Evolutionary conservation across 2,888 invertebrate genomes (phyloP), one percentile per base, ranked within the genome.

Genomic region (Drymonia ruficornis): DNA sequence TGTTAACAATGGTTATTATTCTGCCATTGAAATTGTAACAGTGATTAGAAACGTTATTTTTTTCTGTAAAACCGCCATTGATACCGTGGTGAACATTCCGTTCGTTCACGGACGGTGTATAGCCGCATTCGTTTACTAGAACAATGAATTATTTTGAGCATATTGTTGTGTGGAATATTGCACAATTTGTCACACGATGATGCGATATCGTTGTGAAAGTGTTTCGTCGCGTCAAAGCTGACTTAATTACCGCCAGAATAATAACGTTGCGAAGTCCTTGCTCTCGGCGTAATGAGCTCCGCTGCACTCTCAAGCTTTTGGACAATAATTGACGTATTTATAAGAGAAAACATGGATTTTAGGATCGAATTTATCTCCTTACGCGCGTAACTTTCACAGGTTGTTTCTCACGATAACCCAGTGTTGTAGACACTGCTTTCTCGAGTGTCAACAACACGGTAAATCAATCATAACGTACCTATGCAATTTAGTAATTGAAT

Each of bases 1-100:
- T 86, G 85, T 84, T 86, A 74, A 88, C 86, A 87, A 87, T 88
- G 68, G 76, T 78, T 81, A 89, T 88, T 86, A 84, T 75, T 82
- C 70, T 77, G 74, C 65, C 68, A 56, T 61, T 65, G 76, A 83
- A 85, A 86, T 84, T 80, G 84, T 80, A 82, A 77, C 71, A 78
- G 68, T 78, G 69, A 78, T 78, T 77, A 76, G 64, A 61, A 72
- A 64, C 63, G 76, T 69, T 72, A 65, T 78, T 76, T 85, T 80
- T 81, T 80, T 16, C 70, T 74, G 65, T 63, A 62, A 61, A 59
- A 56, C 55, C 44, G 52, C 54, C 56, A 63, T 46, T 61, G 58
- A 47, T 53, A 56, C 59, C 50, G 55, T 60, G 50, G 53, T 55
- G 57, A 63, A 69, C 64, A 65, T 61, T 63, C 61, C 61, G 50